Evolutionary conservation across 2,113 vertebrate genomes (phyloP).

Genomic region (Heterotis niloticus): DNA sequence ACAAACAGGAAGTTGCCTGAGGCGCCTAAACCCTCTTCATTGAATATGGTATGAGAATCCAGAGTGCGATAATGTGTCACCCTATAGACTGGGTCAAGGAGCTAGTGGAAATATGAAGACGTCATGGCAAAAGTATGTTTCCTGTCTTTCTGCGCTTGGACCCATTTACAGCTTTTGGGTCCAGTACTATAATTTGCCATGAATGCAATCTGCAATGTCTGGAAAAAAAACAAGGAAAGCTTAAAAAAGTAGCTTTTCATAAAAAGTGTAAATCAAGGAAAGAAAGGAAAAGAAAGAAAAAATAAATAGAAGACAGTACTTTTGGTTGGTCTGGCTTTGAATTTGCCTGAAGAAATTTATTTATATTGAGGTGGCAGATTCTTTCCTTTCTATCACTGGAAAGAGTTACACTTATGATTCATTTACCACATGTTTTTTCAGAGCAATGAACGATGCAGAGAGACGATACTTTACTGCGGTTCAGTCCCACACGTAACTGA

Average conservation of each 20-base stretch:
- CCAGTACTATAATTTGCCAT: not conserved
- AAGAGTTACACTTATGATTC: too few species aligned
- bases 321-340: not conserved
- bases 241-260: not conserved
- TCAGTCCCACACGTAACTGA: not conserved
- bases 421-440: not conserved
- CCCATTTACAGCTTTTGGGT: not conserved
- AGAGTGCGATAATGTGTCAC: not conserved
- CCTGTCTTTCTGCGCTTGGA: not conserved
- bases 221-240: not conserved
- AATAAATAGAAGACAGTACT: not conserved
- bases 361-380: not conserved
- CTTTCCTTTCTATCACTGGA: too few species aligned
- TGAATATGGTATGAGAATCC: not conserved
- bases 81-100: not conserved
- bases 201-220: not conserved
- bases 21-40: not conserved
- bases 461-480: too few species aligned
- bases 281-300: not conserved
- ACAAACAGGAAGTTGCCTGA: not conserved
- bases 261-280: not conserved
- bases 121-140: not conserved
- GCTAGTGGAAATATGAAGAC: not conserved
- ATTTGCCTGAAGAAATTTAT: not conserved
- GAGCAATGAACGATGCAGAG: not conserved